These are phyloP conservation scores for Gastrophryne carolinensis DNA, from an alignment of 2,797 vertebrate species.

Conservation along the genomic window DNA sequence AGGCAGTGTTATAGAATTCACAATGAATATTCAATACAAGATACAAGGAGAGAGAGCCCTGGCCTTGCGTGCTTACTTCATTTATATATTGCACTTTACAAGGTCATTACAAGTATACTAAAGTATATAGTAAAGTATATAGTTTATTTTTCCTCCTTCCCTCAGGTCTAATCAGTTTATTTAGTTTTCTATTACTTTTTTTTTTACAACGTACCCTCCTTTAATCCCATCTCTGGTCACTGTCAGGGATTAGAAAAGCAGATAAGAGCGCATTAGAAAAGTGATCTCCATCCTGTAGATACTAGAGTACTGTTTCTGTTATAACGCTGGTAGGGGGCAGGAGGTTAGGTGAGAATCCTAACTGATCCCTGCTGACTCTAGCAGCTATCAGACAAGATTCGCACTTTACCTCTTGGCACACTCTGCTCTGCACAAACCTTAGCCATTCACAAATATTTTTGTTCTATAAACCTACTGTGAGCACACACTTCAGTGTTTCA, in stretches of 20 bases:
- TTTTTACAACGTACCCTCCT: no score
- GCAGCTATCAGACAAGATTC: background rate
- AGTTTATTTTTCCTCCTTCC: no score
- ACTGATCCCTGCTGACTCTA: background rate
- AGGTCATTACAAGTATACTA: no score
- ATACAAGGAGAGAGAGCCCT: no score
- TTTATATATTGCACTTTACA: no score
- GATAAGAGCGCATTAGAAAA: background rate
- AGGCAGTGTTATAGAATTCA: no score
- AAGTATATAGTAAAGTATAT: no score
- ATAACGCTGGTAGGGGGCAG: background rate
- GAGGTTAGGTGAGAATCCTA: background rate
- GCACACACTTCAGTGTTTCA: background rate
- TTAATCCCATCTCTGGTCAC: background rate
- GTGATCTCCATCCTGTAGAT: background rate
- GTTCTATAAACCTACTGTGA: background rate
- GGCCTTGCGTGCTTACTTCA: no score
- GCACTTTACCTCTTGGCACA: background rate
- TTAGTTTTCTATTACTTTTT: no score
- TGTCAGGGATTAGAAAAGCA: background rate
- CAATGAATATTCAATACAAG: no score
- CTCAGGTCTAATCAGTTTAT: no score
- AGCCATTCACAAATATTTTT: no score
- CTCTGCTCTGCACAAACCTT: background rate
- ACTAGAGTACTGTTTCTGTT: background rate